Conservation (phyloP, 53 echinoderm and acorn worm species). For the Echinarachnius parma region DNA sequence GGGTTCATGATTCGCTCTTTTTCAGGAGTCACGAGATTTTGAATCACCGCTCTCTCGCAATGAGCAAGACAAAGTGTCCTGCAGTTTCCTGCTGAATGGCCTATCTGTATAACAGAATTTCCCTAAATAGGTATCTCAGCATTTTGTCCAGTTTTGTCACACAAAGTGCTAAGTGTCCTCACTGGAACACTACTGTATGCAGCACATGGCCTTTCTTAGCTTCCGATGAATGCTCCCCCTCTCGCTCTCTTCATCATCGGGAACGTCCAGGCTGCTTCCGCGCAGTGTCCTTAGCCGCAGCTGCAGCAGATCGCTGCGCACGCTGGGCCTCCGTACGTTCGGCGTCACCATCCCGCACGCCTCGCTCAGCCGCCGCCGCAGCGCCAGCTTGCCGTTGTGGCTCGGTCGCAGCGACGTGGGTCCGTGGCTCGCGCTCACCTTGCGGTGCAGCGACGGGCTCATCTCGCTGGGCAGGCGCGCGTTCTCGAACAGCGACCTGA, state of each 20-base stretch:
- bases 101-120: too few species aligned
- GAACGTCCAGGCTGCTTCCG: slow-evolving; percentile 60
- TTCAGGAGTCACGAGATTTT: too few species aligned
- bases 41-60: too few species aligned
- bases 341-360: slow-evolving; percentile 72
- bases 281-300: slow-evolving; percentile 48
- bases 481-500: slow-evolving; percentile 58
- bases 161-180: too few species aligned
- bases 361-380: slow-evolving; percentile 64
- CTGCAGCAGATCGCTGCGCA: slow-evolving; percentile 66
- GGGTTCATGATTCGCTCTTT: too few species aligned
- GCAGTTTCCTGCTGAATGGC: too few species aligned
- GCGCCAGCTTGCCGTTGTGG: slow-evolving; percentile 51
- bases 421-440: slow-evolving; percentile 69
- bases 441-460: slow-evolving; percentile 68
- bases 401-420: slow-evolving; percentile 62
- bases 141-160: too few species aligned
- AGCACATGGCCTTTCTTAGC: slow-evolving; percentile 83
- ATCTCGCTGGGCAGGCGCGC: slow-evolving; percentile 69
- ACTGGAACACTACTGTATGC: too few species aligned
- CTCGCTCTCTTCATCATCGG: slow-evolving; percentile 56
- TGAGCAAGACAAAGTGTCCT: too few species aligned
- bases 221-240: slow-evolving; percentile 49
- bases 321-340: slow-evolving; percentile 63
- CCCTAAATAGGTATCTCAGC: too few species aligned